Conservation (phyloP, 2,113 vertebrate species). For the Centrocercus urophasianus region DNA sequence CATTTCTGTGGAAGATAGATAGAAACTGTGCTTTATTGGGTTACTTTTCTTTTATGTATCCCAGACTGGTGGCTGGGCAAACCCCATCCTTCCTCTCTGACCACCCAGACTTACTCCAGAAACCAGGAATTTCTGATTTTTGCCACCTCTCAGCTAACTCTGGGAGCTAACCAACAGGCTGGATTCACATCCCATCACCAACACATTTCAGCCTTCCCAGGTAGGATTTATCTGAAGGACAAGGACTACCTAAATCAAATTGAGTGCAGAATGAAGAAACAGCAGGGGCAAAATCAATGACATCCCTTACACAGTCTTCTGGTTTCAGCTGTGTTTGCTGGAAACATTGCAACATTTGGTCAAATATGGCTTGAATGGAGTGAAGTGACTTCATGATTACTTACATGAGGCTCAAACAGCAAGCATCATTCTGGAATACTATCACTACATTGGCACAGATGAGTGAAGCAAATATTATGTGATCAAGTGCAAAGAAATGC, state of each 20-base stretch:
- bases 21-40: not conserved
- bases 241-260: not conserved
- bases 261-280: not conserved
- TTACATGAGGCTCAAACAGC: not conserved
- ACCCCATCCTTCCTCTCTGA: not conserved
- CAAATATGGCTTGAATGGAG: not conserved
- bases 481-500: not conserved
- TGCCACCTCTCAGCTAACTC: not conserved
- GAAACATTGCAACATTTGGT: fast-evolving
- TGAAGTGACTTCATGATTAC: not conserved
- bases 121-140: not conserved
- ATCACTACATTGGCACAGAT: not conserved
- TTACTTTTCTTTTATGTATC: fast-evolving
- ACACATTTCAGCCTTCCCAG: not conserved
- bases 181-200: not conserved
- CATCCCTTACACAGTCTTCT: fast-evolving
- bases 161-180: not conserved
- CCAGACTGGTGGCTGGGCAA: fast-evolving
- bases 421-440: not conserved
- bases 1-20: not conserved
- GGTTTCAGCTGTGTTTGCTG: not conserved
- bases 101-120: not conserved
- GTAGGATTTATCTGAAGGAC: not conserved
- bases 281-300: not conserved
- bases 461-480: not conserved